A percentile compares a stretch with the other conserved stretches of the same genome.
Conservation (phyloP, 2,888 invertebrate genomes). For the Tachina lurida region DNA sequence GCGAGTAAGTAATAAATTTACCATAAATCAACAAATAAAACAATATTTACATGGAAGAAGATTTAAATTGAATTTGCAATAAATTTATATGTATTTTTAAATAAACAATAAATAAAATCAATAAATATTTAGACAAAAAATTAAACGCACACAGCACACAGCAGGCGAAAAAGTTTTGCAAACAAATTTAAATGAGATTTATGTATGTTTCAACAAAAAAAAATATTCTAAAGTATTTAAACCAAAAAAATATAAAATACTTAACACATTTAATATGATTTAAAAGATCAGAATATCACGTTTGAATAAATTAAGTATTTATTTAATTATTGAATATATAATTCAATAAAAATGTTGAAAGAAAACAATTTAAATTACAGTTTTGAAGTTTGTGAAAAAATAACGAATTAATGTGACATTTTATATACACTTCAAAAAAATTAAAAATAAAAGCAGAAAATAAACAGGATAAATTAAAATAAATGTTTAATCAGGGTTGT, state of each 20-base stretch:
- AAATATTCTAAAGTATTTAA: too few species aligned
- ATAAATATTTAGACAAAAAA: slow-evolving; percentile 21
- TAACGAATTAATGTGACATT: too few species aligned
- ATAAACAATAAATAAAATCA: slow-evolving; percentile 47
- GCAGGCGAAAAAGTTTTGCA: neutral
- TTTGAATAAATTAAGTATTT: neutral
- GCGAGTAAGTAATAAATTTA: slow-evolving; percentile 33
- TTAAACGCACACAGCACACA: neutral
- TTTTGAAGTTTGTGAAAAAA: too few species aligned
- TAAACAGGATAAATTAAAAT: too few species aligned
- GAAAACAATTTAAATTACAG: too few species aligned
- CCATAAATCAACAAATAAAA: slow-evolving; percentile 41
- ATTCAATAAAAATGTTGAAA: too few species aligned
- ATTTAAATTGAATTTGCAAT: slow-evolving; percentile 60
- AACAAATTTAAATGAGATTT: slow-evolving; percentile 17
- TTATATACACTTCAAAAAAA: too few species aligned
- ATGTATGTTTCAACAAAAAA: neutral
- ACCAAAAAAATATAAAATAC: neutral
- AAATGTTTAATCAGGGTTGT: too few species aligned
- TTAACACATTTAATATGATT: neutral
- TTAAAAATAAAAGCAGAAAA: too few species aligned
- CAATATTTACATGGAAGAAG: slow-evolving; percentile 45
- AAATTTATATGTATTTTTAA: slow-evolving; percentile 52
- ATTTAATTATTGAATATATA: neutral
- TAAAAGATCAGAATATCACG: neutral